Evolutionary conservation across 2,113 vertebrate species (phyloP).

Genomic region (Sminthopsis crassicaudata): DNA sequence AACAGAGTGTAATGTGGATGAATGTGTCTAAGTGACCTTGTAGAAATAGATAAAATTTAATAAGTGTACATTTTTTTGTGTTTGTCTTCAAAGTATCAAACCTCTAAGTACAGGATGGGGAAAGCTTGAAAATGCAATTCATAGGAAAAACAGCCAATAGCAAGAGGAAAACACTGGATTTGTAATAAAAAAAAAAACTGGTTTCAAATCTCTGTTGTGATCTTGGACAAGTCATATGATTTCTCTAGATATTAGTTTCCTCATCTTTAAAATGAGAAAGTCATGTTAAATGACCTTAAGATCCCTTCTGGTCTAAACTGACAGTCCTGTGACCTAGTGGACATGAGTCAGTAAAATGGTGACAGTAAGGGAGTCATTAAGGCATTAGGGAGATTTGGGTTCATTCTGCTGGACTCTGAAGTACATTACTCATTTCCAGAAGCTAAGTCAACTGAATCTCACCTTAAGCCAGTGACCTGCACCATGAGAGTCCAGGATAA

Average conservation of each 20-base stretch:
- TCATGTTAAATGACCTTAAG: not conserved
- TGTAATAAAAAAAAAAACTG: not conserved
- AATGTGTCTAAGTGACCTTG: not conserved
- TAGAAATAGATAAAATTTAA: not conserved
- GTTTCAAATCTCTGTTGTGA: not conserved
- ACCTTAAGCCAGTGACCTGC: not conserved
- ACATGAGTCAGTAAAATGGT: not conserved
- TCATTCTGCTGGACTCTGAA: not conserved
- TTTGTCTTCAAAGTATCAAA: not conserved
- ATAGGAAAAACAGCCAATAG: not conserved
- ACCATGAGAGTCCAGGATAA: not conserved
- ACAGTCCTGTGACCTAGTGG: not conserved
- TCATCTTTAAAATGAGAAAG: not conserved
- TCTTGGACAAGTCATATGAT: not conserved
- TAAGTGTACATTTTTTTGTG: not conserved
- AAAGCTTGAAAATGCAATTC: not conserved
- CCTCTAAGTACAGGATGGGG: not conserved
- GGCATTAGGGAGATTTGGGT: not conserved
- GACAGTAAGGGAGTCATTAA: too few relatives aligned
- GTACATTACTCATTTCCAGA: not conserved
- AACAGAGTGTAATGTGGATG: not conserved
- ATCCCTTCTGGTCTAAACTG: not conserved
- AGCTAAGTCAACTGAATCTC: not conserved
- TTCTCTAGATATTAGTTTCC: slow-evolving; percentile 25
- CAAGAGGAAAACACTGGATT: not conserved